These are phyloP conservation scores for Sipha flava DNA, from an alignment of 1,140 invertebrate genomes.

Conservation along the genomic window DNA sequence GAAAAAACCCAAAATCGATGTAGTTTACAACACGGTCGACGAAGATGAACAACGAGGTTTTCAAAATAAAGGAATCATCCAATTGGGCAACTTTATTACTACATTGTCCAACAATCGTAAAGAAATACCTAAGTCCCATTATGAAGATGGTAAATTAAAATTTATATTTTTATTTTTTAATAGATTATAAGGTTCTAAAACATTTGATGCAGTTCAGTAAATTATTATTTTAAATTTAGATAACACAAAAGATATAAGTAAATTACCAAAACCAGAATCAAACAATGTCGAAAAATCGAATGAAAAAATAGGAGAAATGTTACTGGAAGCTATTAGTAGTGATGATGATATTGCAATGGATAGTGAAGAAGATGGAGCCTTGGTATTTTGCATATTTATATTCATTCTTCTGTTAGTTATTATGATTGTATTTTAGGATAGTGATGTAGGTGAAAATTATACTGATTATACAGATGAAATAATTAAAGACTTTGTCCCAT, in stretches of 20 bases:
- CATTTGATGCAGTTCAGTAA: background rate
- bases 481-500: background rate
- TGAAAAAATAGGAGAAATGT: background rate
- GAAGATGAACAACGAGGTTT: background rate
- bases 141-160: background rate
- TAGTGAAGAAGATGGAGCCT: background rate
- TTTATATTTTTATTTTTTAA: background rate
- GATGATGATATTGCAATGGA: constrained; percentile 14
- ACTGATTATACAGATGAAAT: background rate
- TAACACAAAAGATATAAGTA: background rate
- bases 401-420: background rate
- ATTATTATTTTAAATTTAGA: background rate
- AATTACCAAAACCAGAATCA: background rate
- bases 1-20: background rate
- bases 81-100: background rate
- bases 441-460: background rate
- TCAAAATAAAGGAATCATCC: background rate
- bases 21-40: background rate
- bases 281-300: background rate
- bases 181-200: too few species aligned
- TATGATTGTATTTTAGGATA: background rate
- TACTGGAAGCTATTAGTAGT: constrained; percentile 20
- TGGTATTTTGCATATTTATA: background rate
- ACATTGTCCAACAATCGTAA: background rate
- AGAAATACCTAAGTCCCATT: background rate